phyloP scores from a whole-genome alignment of 2,888 invertebrate species.

The Arge pagana region DNA sequence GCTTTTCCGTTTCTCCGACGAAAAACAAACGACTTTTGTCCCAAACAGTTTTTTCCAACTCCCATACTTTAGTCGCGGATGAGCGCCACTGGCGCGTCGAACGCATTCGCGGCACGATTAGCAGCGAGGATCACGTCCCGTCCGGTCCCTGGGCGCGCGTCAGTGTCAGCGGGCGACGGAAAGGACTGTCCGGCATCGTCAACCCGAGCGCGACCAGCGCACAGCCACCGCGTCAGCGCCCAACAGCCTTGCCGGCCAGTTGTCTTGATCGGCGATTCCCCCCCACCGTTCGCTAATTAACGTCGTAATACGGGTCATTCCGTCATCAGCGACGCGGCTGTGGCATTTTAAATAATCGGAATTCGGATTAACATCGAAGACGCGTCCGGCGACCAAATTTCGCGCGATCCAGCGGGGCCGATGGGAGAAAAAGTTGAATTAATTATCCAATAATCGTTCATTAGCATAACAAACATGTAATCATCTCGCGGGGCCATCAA shows the following conservation, averaged over 20 bases:
- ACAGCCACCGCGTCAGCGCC: neutral
- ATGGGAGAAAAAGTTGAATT: too few relatives aligned
- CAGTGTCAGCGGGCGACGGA: conserved; percentile 51
- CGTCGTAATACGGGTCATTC: conserved; percentile 1
- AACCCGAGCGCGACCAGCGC: neutral
- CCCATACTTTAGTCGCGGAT: too few relatives aligned
- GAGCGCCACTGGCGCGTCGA: too few relatives aligned
- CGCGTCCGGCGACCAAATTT: too few relatives aligned
- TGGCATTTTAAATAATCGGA: too few relatives aligned
- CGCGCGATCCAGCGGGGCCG: too few relatives aligned
- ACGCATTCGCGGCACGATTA: conserved; percentile 56
- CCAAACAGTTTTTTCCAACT: too few relatives aligned
- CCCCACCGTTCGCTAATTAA: conserved; percentile 47
- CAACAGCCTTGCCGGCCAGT: conserved; percentile 48
- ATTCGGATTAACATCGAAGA: too few relatives aligned
- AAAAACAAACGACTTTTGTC: too few relatives aligned
- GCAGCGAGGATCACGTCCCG: conserved; percentile 54
- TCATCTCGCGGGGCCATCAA: neutral
- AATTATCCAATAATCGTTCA: neutral
- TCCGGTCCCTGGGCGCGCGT: conserved; percentile 52
- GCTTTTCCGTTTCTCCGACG: too few relatives aligned
- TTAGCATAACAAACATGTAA: neutral
- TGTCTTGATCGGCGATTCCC: too few relatives aligned
- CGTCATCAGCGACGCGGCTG: neutral
- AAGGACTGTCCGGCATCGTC: conserved; percentile 21